Evolutionary conservation across 30 jellyfish, hydroid and myxozoan genomes (phyloP), one percentile per base, ranked within the genome.

Genomic region (Aurelia aurita): DNA sequence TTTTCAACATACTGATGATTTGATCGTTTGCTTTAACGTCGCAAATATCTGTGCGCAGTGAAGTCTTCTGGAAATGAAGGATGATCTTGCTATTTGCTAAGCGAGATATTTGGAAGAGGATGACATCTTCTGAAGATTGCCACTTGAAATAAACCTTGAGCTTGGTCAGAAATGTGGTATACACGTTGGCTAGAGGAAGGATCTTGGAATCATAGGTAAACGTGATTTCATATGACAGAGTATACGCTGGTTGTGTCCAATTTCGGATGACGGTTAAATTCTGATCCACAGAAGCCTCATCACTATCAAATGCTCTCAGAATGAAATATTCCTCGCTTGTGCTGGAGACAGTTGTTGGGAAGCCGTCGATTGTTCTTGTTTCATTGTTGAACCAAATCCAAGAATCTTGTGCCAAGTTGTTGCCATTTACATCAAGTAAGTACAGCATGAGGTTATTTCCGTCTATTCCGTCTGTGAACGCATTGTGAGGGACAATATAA

Each of bases 351-450:
- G 55, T n/a, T n/a, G 62, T 46, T n/a, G 98, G 98, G 26, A 74
- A 90, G 11, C 98, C 98, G 1, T 66, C 49, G 13, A 93, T 82
- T 29, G 58, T 57, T 46, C 91, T 77, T 23, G 88, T 74, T 46
- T 28, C 59, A 18, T 72, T 44, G 65, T 87, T 65, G 53, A 87
- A 95, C 87, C 93, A 72, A 29, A 84, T 46, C 99, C 99, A 84
- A 9, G 95, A 76, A 7, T 72, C 75, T 25, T 84, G 31, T 0
- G 87, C 47, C 55, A 87, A 59, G 25, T 74, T 72, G 70, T 79
- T 77, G 5, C 94, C 96, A 54, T 21, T 64, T 6, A 69, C 34
- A 46, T 54, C 53, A 16, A 82, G 79, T 21, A 93, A 31, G 16
- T 29, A 15, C 34, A 77, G 25, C 57, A 64, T 35, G 6, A 88